Conservation (phyloP, 2,113 vertebrate genomes). For the Diadophis punctatus region DNA sequence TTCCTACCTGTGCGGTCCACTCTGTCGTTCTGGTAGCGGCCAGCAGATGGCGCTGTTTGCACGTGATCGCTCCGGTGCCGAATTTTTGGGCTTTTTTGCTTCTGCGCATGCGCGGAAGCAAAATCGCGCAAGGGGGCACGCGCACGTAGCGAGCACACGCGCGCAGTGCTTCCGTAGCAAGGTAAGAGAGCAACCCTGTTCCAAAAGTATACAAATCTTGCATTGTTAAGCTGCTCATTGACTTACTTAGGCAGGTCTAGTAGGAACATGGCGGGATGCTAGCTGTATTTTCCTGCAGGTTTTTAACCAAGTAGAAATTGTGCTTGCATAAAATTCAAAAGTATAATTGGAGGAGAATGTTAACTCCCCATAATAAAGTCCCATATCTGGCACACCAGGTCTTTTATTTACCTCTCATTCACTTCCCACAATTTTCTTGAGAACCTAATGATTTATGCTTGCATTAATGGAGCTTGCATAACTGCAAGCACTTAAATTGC, state of each 20-base stretch:
- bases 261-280: background rate
- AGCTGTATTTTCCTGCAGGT: background rate
- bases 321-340: constrained; percentile 10
- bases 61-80: too few species aligned
- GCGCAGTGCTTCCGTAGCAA: too few species aligned
- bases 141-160: too few species aligned
- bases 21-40: too few species aligned
- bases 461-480: constrained; percentile 14
- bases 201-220: constrained; percentile 15
- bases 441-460: background rate
- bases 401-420: constrained; percentile 3
- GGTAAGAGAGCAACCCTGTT: too few species aligned
- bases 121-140: too few species aligned
- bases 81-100: too few species aligned
- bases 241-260: background rate
- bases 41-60: too few species aligned
- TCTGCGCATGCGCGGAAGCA: too few species aligned
- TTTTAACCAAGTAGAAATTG: constrained; percentile 16
- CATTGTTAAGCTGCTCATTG: constrained; percentile 9
- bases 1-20: too few species aligned
- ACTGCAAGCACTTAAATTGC: background rate
- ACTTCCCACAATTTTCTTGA: constrained; percentile 22
- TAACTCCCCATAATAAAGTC: constrained; percentile 1
- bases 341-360: constrained; percentile 16
- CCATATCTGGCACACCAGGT: background rate